Percentiles rank a stretch among this genome's conserved stretches.
Evolutionary conservation across 2,797 vertebrate genomes (phyloP).

Genomic region (Sciurus carolinensis): DNA sequence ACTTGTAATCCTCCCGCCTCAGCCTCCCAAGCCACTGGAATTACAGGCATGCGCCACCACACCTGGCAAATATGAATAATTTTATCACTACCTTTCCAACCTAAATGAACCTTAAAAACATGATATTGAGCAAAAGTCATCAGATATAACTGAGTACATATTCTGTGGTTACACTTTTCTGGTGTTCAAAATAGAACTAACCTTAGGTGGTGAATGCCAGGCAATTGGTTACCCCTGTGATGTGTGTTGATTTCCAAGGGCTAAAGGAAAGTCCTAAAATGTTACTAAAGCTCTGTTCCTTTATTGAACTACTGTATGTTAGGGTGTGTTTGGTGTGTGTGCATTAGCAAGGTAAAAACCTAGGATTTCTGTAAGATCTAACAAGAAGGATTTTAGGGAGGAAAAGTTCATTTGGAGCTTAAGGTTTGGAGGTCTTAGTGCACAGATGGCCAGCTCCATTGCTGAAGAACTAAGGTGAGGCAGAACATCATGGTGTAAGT

Average conservation of each 20-base stretch:
- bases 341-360: neutral
- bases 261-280: neutral
- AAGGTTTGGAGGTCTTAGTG: too few relatives aligned
- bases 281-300: neutral
- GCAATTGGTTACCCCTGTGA: too few relatives aligned
- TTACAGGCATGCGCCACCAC: too few relatives aligned
- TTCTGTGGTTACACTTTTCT: neutral
- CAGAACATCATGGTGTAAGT: too few relatives aligned
- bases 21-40: too few relatives aligned
- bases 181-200: neutral
- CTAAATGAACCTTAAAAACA: neutral
- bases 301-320: neutral
- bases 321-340: neutral
- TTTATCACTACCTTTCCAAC: neutral
- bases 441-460: too few relatives aligned
- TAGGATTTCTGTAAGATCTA: neutral
- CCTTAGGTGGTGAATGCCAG: neutral
- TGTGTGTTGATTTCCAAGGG: neutral
- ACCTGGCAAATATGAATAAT: neutral
- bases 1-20: too few relatives aligned
- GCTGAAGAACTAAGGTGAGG: too few relatives aligned
- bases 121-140: neutral
- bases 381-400: too few relatives aligned
- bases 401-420: too few relatives aligned
- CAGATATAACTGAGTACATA: too few relatives aligned